Evolutionary conservation across 2,888 invertebrate genomes (phyloP).

Genomic region (Ariolimax columbianus): DNA sequence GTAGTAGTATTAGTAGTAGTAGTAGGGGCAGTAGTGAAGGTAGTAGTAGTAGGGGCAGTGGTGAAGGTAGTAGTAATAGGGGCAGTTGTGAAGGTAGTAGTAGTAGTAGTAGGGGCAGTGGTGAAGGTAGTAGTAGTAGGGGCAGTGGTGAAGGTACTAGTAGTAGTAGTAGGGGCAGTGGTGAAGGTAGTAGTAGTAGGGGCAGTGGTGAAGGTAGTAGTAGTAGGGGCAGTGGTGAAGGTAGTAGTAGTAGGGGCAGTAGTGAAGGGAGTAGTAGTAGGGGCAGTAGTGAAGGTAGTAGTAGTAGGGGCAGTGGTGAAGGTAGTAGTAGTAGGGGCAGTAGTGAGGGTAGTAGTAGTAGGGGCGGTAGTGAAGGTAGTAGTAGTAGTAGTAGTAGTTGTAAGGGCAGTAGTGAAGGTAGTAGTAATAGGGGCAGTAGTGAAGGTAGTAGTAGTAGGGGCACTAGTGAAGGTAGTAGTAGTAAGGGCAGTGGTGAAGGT

Average conservation of each 20-base stretch:
- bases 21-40: slow-evolving; percentile 27
- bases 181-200: neutral
- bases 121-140: neutral
- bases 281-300: neutral
- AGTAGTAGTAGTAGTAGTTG: neutral
- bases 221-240: no score
- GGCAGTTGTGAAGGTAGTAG: no score
- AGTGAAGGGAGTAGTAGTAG: no score
- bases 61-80: slow-evolving; percentile 21
- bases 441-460: neutral
- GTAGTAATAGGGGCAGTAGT: slow-evolving; percentile 28
- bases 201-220: neutral
- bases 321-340: neutral
- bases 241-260: neutral
- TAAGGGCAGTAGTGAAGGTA: slow-evolving; percentile 7
- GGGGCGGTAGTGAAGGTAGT: neutral
- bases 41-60: slow-evolving; percentile 6
- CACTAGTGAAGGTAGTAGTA: neutral
- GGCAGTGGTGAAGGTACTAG: neutral
- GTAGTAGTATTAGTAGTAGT: no score
- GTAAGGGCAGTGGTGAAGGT: slow-evolving; percentile 7
- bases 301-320: neutral
- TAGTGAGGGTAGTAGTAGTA: neutral
- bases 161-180: slow-evolving; percentile 15
- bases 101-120: neutral